Percentiles rank a stretch among this genome's conserved stretches.
phyloP scores from a whole-genome alignment of 2,888 invertebrate genomes.

The Xestia xanthographa region DNA sequence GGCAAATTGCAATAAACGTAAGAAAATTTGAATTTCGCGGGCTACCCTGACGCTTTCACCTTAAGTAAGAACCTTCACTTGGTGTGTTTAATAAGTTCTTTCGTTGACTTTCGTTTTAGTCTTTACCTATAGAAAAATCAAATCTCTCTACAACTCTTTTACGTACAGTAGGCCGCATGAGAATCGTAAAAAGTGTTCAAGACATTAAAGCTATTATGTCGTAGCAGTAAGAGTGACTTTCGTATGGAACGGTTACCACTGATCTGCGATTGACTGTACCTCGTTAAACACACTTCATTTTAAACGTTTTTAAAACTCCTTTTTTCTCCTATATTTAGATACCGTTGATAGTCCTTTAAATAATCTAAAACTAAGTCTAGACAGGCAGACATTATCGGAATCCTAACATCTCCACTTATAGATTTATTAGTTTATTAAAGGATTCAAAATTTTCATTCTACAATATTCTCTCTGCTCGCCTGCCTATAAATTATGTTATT shows the following conservation, averaged over 20 bases:
- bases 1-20: too few relatives aligned
- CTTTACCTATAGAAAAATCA: background rate
- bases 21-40: too few relatives aligned
- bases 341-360: conserved; percentile 18
- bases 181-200: background rate
- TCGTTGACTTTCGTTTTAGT: background rate
- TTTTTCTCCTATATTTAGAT: background rate
- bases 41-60: too few relatives aligned
- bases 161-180: too few relatives aligned
- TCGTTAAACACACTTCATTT: background rate
- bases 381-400: conserved; percentile 24
- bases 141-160: background rate
- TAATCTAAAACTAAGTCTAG: conserved; percentile 37
- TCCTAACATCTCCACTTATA: background rate
- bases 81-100: background rate
- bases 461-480: background rate
- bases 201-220: background rate
- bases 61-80: background rate
- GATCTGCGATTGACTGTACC: background rate
- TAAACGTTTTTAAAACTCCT: background rate
- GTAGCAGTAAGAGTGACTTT: background rate
- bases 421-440: background rate
- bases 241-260: background rate
- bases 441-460: background rate
- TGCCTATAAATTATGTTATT: too few relatives aligned